Conservation (phyloP, 2,113 vertebrate species). For the Lynx canadensis region DNA sequence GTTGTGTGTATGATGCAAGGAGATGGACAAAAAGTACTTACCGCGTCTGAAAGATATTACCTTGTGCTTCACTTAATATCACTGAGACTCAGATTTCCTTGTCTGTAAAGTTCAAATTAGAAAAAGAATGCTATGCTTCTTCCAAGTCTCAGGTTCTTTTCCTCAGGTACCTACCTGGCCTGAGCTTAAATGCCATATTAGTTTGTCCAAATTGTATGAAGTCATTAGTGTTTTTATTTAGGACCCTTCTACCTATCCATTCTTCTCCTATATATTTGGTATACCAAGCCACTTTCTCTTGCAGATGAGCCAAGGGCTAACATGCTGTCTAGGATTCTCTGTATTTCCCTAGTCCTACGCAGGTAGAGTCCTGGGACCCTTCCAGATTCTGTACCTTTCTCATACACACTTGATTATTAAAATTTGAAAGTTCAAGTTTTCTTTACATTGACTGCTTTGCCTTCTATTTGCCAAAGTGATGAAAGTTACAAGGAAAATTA, state of each 20-base stretch:
- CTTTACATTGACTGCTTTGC: neutral
- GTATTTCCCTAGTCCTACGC: neutral
- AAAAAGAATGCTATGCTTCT: neutral
- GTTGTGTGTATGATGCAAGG: neutral
- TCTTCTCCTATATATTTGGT: neutral
- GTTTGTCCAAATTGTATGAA: neutral
- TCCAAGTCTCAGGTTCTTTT: neutral
- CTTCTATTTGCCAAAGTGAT: conserved; percentile 5
- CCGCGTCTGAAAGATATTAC: neutral
- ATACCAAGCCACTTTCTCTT: neutral
- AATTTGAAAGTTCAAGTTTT: neutral
- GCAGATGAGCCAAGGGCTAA: neutral
- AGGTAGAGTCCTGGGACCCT: neutral
- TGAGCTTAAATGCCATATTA: neutral
- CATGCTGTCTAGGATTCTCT: neutral
- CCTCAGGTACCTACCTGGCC: neutral
- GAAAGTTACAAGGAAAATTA: conserved; percentile 36
- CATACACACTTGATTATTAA: neutral
- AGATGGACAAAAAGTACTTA: neutral
- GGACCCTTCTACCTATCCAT: neutral
- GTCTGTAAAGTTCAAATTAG: neutral
- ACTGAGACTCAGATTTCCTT: neutral
- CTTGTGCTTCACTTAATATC: neutral
- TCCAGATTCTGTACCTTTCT: conserved; percentile 11
- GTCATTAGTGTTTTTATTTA: neutral